Base-by-base conservation (phyloP, 2,113 vertebrate genomes). In the Lophochroa leadbeateri region DNA sequence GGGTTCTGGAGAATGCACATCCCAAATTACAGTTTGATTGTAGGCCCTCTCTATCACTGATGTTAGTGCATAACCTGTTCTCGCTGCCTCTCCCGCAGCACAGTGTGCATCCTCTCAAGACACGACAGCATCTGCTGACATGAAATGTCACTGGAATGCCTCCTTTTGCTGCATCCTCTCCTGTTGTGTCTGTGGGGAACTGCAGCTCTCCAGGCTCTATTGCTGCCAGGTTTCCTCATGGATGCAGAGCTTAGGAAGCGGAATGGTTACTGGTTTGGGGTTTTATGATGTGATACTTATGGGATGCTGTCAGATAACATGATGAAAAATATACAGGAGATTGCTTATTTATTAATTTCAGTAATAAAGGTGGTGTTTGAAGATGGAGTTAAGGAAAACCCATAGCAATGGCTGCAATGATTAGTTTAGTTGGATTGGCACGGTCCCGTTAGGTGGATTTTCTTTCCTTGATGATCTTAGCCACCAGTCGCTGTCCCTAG, bases 401-500 rank as follows among this genome's bases (percentile, higher is more conserved):
- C 9, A 0, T 43, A 33, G 31, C 17, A 7, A 5, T 46, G 58
- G 13, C 82, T 80, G 68, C 61, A 44, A 2, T 78, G 55, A 43
- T 58, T 68, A 44, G 57, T 84, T 84, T 9, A 69, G 74, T 53
- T 65, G 86, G 44, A 63, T 79, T 96, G 86, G 69, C 84, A 23
- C 1, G 1, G 81, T 69, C 79, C 70, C 67, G 52, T 86, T 95
- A 75, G 91, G 77, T 88, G 70, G 94, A 93, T 97, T 97, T 97
- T 89, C 89, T 85, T 82, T 10, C 2, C 80, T 75, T 78, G 53
- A 94, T 97, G 86, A 93, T 95, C 49, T 87, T 82, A 69, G 82
- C 85, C 84, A 49, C 84, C 71, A 50, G 81, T 92, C 94, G 21
- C 63, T 96, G 85, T 94, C 97, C 93, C 87, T 79, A 18, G 70